A percentile compares a stretch with the other conserved stretches of the same genome.
Conservation (phyloP, 2,797 vertebrate genomes). For the Malurus leucopterus region DNA sequence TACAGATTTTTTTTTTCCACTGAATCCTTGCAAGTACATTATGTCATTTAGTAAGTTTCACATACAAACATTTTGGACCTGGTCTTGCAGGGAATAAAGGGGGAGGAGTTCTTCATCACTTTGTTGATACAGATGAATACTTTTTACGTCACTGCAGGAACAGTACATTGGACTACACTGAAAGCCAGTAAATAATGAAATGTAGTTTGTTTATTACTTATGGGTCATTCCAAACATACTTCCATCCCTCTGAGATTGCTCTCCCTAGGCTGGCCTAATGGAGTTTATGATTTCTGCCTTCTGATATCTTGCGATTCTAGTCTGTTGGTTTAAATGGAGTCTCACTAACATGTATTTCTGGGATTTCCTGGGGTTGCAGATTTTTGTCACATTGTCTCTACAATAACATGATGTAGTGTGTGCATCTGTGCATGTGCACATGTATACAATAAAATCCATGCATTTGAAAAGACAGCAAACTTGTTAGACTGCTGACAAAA, state of each 20-base stretch:
- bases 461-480: background rate
- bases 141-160: background rate
- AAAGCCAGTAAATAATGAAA: background rate
- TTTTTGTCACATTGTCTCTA: background rate
- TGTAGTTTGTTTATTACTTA: background rate
- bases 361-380: background rate
- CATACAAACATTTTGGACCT: background rate
- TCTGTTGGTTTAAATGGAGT: background rate
- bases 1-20: background rate
- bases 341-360: background rate
- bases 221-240: background rate
- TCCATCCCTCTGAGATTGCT: background rate
- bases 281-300: background rate
- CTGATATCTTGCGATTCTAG: background rate
- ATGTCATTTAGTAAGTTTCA: background rate
- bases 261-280: background rate
- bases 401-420: rapidly evolving
- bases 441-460: background rate
- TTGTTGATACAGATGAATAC: background rate
- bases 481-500: background rate
- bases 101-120: background rate
- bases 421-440: background rate
- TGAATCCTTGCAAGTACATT: background rate
- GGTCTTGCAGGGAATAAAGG: background rate
- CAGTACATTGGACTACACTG: background rate